These are phyloP conservation scores for Etia nguti DNA, from an alignment of 2,113 vertebrate species.

Conservation along the genomic window DNA sequence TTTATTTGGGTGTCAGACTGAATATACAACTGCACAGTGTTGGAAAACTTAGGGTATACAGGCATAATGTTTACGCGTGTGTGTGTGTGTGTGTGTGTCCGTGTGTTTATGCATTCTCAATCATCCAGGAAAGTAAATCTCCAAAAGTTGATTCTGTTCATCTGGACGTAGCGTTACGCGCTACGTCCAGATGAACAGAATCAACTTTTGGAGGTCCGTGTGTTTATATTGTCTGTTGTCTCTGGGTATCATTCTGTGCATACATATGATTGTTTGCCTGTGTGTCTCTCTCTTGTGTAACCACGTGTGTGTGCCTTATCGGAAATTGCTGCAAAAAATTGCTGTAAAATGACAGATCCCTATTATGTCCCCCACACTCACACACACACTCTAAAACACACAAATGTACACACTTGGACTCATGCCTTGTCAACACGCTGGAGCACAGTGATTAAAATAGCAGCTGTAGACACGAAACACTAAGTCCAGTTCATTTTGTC, in stretches of 20 bases:
- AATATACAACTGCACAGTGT: not conserved
- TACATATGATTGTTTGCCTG: not conserved
- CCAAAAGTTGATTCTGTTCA: too few relatives aligned
- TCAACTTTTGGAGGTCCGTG: too few relatives aligned
- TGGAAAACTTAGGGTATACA: not conserved
- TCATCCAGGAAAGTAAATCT: too few relatives aligned
- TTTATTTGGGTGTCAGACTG: not conserved
- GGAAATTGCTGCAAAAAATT: slow-evolving; percentile 30
- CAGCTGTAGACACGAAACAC: not conserved
- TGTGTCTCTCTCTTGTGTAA: not conserved
- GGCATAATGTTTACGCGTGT: not conserved
- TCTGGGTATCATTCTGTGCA: not conserved
- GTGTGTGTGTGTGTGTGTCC: not conserved
- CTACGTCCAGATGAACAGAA: too few relatives aligned
- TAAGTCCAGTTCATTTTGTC: not conserved
- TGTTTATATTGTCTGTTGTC: not conserved
- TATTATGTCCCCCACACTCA: not conserved
- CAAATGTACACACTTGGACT: not conserved
- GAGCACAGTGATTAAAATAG: not conserved
- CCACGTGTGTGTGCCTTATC: not conserved
- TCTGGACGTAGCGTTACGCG: too few relatives aligned
- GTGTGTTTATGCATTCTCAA: too few relatives aligned
- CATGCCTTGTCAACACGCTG: not conserved
- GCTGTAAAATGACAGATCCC: not conserved
- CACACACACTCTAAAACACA: not conserved